Conservation (phyloP, 2,797 vertebrate genomes). For the Schizopygopsis malacanthus region DNA sequence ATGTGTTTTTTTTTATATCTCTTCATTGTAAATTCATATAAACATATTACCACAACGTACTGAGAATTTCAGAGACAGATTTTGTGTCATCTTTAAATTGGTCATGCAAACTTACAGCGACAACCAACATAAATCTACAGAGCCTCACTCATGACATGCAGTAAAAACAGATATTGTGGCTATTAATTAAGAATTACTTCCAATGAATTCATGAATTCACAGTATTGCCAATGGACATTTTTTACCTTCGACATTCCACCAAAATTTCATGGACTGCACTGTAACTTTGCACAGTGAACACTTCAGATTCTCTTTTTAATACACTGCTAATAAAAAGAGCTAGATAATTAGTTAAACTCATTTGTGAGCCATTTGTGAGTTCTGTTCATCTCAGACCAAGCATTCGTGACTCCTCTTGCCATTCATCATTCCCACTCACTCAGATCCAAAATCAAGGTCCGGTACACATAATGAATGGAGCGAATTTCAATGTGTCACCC, state of each 20-base stretch:
- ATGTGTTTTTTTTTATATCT: background rate
- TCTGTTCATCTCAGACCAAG: background rate
- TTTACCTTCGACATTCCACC: background rate
- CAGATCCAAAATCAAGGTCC: conserved; percentile 65
- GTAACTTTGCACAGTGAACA: background rate
- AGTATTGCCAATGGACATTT: background rate
- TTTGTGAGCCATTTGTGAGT: background rate
- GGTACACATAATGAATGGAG: conserved; percentile 63
- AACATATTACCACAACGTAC: background rate
- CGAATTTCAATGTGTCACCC: conserved; percentile 57
- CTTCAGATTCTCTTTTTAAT: background rate
- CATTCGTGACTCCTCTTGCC: conserved; percentile 25
- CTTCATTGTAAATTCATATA: background rate
- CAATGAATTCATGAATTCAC: background rate
- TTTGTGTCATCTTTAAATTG: background rate
- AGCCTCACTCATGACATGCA: background rate
- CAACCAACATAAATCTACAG: background rate
- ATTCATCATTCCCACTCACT: conserved; percentile 38
- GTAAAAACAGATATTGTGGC: background rate
- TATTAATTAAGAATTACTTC: background rate
- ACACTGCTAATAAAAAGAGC: background rate
- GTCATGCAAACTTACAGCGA: background rate
- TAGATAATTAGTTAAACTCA: background rate
- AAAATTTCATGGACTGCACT: background rate
- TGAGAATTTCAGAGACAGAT: background rate